Evolutionary conservation across 2,797 vertebrate species (phyloP).

Genomic region (Pitangus sulphuratus): DNA sequence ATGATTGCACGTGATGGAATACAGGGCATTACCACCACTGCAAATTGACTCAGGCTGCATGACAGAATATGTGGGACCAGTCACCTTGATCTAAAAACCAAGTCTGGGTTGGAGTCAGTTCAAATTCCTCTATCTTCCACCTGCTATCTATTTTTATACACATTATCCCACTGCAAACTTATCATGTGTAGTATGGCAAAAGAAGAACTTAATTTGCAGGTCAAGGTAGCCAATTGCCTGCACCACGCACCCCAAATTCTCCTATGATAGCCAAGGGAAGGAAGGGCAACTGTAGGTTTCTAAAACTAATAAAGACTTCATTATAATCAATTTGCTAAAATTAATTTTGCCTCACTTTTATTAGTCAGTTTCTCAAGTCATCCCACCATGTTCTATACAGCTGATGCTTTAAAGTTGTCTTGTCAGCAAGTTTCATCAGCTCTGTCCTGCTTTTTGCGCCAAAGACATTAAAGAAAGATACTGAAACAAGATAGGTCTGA

Average conservation of each 20-base stretch:
- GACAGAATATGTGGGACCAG: not conserved
- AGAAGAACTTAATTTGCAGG: not conserved
- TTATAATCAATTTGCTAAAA: not conserved
- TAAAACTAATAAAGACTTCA: not conserved
- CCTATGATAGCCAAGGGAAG: not conserved
- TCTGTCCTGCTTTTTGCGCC: not conserved
- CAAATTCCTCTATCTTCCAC: not conserved
- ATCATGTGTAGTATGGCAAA: not conserved
- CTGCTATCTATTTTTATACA: not conserved
- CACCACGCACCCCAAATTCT: not conserved
- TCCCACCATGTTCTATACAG: not conserved
- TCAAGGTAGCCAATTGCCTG: not conserved
- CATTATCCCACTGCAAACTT: not conserved
- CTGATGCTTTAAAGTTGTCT: not conserved
- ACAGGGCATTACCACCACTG: not conserved
- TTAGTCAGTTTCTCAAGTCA: not conserved
- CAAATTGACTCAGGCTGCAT: not conserved
- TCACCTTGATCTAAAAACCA: not conserved
- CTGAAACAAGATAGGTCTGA: not conserved
- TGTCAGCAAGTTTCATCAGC: not conserved
- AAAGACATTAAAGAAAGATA: not conserved
- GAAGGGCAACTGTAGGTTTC: not conserved
- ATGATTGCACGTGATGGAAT: accelerated
- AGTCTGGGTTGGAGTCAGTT: not conserved
- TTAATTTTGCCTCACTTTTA: not conserved